Base-by-base conservation (phyloP, 2,888 invertebrate species). In the Athetis lepigone region DNA sequence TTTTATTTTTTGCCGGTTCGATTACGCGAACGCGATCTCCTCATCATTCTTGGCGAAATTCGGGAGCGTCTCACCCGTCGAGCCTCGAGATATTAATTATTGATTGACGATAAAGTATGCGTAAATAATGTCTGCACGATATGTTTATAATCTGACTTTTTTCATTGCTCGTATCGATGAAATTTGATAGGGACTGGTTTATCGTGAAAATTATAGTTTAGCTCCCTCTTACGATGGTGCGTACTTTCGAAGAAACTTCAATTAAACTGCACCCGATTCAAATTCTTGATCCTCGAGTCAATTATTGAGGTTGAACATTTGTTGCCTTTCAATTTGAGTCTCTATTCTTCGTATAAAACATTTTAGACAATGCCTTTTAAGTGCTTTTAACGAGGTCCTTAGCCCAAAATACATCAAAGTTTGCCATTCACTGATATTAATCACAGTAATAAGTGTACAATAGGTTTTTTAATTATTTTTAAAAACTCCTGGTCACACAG, bases 21-120 rank as follows among this genome's bases (percentile, higher is more conserved):
- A 94, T 95, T 95, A 95, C 95, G 88, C 92, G 95, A 93, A 94
- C 93, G 93, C 94, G 94, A 94, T 93, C 92, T 90, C 88, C 88
- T 88, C 92, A 90, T 92, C 92, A 90, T 92, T 92, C 92, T 90
- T 83, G 88, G 92, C 92, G 93, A 94, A 95, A 95, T 95, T 95
- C 95, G 95, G 95, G 94, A 95, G 95, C 95, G 91, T 92, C 92
- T 92, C 88, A 87, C 83, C 90, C 89, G 89, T 90, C 92, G 89
- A 88, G 90, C 89, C 89, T 87, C 87, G 88, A 90, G 93, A 92
- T 94, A 95, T 95, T 95, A 94, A 95, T 95, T 95, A 94, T 93
- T 93, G 94, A 94, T 95, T 92, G 94, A 90, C 91, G 94, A 94
- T 94, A 91, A 93, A 86, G 86, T 85, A 88, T 91, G 88, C 91